These are phyloP conservation scores for Hexactinellida sp. DNA, from an alignment of 37 sponge, comb jelly and placozoan genomes.

Conservation along the genomic window DNA sequence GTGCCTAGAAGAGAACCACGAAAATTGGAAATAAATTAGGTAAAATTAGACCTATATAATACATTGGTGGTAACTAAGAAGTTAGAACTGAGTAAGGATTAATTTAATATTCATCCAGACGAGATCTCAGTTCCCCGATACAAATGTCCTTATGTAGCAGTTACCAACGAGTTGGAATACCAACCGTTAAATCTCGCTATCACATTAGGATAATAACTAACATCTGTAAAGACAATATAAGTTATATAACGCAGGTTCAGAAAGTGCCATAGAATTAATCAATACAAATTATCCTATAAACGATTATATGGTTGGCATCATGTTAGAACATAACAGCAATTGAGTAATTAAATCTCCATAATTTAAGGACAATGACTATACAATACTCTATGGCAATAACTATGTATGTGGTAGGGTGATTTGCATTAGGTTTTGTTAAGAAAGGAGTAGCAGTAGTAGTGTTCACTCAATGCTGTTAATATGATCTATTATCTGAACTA, in stretches of 20 bases:
- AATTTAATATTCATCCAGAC: too few relatives aligned
- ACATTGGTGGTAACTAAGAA: too few relatives aligned
- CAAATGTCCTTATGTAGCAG: too few relatives aligned
- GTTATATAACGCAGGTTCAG: too few relatives aligned
- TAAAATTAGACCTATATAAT: too few relatives aligned
- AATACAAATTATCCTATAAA: neutral
- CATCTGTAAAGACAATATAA: neutral
- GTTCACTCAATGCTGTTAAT: constrained; percentile 16
- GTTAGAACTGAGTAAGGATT: too few relatives aligned
- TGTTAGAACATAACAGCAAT: neutral
- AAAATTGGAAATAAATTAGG: too few relatives aligned
- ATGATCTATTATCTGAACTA: constrained; percentile 18
- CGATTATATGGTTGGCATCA: neutral
- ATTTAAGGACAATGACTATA: neutral
- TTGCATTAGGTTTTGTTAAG: neutral
- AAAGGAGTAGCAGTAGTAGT: too few relatives aligned
- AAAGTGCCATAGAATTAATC: neutral
- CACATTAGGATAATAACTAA: neutral
- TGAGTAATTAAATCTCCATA: neutral
- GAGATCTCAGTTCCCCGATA: too few relatives aligned
- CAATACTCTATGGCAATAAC: neutral
- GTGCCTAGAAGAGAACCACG: too few relatives aligned
- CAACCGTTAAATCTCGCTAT: neutral
- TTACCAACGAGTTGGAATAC: too few relatives aligned
- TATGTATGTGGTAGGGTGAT: neutral